Evolutionary conservation across 2,888 invertebrate species (phyloP).

Genomic region (Yponomeuta malinellus): DNA sequence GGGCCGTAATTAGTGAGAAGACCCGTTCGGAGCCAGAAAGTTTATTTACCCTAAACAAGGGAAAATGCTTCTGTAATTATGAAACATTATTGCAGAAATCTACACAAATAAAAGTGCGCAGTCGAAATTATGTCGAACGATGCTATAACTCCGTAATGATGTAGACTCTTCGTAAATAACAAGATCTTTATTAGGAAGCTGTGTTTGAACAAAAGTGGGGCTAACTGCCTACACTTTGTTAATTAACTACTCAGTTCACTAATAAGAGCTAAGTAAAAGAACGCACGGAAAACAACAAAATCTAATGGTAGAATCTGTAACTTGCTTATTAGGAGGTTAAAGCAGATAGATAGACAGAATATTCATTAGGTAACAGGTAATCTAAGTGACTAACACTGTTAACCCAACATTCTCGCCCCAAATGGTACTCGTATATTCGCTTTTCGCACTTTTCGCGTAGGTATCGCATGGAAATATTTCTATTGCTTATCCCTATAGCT

Average conservation of each 20-base stretch:
- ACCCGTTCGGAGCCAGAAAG: slow-evolving; percentile 38
- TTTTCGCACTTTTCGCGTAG: too few relatives aligned
- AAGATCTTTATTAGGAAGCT: not conserved
- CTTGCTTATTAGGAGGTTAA: too few relatives aligned
- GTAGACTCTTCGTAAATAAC: slow-evolving; percentile 20
- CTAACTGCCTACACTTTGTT: not conserved
- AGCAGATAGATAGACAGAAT: too few relatives aligned
- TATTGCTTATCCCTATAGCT: too few relatives aligned
- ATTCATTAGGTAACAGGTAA: too few relatives aligned
- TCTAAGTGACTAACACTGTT: too few relatives aligned
- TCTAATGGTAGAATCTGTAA: not conserved
- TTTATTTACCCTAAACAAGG: slow-evolving; percentile 42
- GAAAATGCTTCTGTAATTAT: slow-evolving; percentile 42
- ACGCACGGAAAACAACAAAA: not conserved
- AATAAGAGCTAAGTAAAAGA: not conserved
- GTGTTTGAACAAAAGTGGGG: not conserved
- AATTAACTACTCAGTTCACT: not conserved
- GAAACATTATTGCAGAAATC: slow-evolving; percentile 26
- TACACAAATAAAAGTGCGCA: slow-evolving; percentile 36
- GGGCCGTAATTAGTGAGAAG: slow-evolving; percentile 28
- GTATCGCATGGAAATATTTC: too few relatives aligned
- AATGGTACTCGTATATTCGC: too few relatives aligned
- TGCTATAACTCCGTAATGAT: slow-evolving; percentile 12
- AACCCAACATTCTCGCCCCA: too few relatives aligned
- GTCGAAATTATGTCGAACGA: slow-evolving; percentile 7